Evolutionary conservation across 2,797 vertebrate genomes (phyloP), one percentile per base, ranked within the genome.

Genomic region (Typhlichthys eigenmanni): DNA sequence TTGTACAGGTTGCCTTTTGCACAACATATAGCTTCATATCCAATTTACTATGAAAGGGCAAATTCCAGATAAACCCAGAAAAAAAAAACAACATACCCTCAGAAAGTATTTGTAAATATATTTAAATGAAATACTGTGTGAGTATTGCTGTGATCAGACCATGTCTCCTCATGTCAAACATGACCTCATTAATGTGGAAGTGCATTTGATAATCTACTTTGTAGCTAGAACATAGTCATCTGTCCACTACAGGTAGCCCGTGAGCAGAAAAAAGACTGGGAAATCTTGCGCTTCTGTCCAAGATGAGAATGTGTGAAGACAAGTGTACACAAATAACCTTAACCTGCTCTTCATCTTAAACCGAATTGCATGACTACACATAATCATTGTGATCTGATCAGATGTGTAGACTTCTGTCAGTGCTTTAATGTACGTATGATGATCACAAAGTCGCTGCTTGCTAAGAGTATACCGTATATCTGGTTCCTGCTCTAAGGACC

Each of bases 311-410:
- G 38, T n/a, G 43, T 60, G 9, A 48, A 51, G 38, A 47, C 2
- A 54, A 64, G 66, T 29, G n/a, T 49, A 47, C 55, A 67, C 45
- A 63, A 32, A 34, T 54, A 51, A 2, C 59, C 47, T 38, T 66
- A 48, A 63, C 54, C 38, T 53, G 50, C 64, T 68, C 9, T 29
- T 19, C 24, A 60, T 62, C 58, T 75, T 71, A 64, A 75, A 50
- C 58, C 45, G 52, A 58, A 76, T 76, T 67, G 72, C 85, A 82
- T 81, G 79, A 84, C 78, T 85, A 75, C 71, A 72, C 72, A 82
- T 83, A 85, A 87, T 89, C 80, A 58, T 67, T 51, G 51, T 83
- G 79, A 88, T 82, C 67, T 68, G 63, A 10, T 17, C 49, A 76
- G 75, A 75, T 81, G 85, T 80, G 61, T 68, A 56, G 55, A 71